These are phyloP conservation scores for Gymnarchus niloticus DNA, from an alignment of 2,113 vertebrate species.

Conservation along the genomic window DNA sequence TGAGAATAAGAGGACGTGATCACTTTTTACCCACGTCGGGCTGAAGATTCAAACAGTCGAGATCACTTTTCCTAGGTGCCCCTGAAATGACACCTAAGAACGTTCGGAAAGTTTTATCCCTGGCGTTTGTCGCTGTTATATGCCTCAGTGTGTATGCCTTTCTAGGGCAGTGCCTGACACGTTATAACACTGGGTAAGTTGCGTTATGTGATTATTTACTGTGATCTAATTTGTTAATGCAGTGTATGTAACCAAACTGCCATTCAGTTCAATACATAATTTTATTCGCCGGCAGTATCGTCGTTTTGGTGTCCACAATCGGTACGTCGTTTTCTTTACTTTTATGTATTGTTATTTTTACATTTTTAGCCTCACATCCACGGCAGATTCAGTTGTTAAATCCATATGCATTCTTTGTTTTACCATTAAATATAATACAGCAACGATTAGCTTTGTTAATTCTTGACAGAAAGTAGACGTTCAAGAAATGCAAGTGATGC, in stretches of 20 bases:
- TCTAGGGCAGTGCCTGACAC: not conserved
- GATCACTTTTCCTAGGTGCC: conserved; percentile 3
- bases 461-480: not conserved
- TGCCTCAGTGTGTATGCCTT: conserved; percentile 9
- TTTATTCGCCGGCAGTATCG: not conserved
- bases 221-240: not conserved
- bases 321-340: not conserved
- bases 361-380: not conserved
- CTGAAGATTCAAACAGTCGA: conserved; percentile 6
- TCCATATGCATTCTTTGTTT: not conserved
- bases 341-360: not conserved
- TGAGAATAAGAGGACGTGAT: not conserved
- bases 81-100: not conserved
- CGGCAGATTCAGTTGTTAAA: no score
- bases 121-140: not conserved
- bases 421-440: not conserved
- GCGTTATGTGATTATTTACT: not conserved
- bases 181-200: conserved; percentile 37
- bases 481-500: not conserved
- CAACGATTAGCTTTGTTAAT: not conserved
- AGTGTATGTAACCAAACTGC: not conserved
- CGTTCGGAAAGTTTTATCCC: conserved; percentile 9
- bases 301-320: not conserved
- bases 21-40: not conserved
- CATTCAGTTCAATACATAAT: no score